A percentile compares a stretch with the other conserved stretches of the same genome.
phyloP scores from a whole-genome alignment of 2,113 vertebrate genomes.

The Myotis yumanensis region DNA sequence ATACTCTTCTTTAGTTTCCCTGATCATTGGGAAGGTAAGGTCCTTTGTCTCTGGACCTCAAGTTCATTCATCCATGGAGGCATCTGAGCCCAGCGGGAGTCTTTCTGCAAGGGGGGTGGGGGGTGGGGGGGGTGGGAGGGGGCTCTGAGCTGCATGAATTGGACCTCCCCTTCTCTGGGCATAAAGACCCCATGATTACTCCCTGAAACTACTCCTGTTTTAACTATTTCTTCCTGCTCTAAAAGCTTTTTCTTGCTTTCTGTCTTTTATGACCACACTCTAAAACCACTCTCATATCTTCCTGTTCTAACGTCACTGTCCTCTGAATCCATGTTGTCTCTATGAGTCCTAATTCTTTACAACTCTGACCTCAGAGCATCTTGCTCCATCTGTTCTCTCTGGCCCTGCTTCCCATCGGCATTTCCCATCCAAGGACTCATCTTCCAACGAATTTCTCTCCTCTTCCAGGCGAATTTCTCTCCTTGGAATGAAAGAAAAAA shows the following conservation, averaged over 20 bases:
- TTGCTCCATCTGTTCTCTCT: conserved; percentile 46
- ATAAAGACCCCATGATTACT: not conserved
- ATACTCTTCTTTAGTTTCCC: not conserved
- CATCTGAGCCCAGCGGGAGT: not conserved
- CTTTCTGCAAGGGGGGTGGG: not conserved
- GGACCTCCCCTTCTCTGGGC: not conserved
- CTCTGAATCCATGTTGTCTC: conserved; percentile 54
- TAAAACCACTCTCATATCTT: conserved; percentile 65
- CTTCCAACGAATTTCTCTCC: not conserved
- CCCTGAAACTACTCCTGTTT: not conserved
- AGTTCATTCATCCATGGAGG: not conserved
- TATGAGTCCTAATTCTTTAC: conserved; percentile 47
- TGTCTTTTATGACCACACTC: conserved; percentile 62
- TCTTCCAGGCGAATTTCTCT: not conserved
- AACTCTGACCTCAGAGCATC: conserved; percentile 48
- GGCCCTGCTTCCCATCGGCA: not conserved
- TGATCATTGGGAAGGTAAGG: not conserved
- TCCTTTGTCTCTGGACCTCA: not conserved
- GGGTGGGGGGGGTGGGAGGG: not conserved
- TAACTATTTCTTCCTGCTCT: conserved; percentile 54
- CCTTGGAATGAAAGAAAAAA: not conserved
- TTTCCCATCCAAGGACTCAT: not conserved
- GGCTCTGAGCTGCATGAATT: not conserved
- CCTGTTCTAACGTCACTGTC: conserved; percentile 48
- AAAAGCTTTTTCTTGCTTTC: conserved; percentile 68